These are phyloP conservation scores for Macaca mulatta DNA, from an alignment of 2,113 vertebrate species.

Conservation along the genomic window DNA sequence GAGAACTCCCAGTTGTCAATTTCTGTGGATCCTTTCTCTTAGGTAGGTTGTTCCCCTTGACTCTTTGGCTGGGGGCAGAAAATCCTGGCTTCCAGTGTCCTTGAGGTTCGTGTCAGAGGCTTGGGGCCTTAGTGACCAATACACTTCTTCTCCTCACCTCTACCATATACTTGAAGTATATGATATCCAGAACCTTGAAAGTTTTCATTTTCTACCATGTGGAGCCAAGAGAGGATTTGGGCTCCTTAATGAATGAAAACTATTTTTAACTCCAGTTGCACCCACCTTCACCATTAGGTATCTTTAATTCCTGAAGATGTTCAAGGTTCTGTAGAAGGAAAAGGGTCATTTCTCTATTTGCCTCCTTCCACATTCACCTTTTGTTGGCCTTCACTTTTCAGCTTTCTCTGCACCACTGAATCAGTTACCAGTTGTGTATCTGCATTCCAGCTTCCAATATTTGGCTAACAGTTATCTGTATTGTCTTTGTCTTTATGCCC, in stretches of 20 bases:
- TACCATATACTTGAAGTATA: not conserved
- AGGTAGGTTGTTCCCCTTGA: not conserved
- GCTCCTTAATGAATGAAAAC: not conserved
- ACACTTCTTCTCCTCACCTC: not conserved
- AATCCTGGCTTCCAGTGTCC: not conserved
- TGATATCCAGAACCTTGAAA: not conserved
- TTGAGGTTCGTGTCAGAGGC: not conserved
- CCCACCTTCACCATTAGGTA: not conserved
- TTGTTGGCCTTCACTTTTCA: not conserved
- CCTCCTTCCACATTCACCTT: not conserved
- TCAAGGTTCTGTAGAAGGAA: not conserved
- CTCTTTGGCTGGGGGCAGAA: not conserved
- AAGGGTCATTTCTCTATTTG: not conserved
- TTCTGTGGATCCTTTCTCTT: not conserved
- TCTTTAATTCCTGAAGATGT: not conserved
- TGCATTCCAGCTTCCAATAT: not conserved
- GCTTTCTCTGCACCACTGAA: not conserved
- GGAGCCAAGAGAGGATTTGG: not conserved
- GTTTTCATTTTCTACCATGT: not conserved
- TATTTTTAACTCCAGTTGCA: not conserved
- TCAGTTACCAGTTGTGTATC: not conserved
- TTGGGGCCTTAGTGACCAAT: not conserved
- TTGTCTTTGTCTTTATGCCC: not conserved
- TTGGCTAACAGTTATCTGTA: not conserved
- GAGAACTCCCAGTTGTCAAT: not conserved